Conservation (phyloP, 2,888 invertebrate species). For the Meandrusa payeni region DNA sequence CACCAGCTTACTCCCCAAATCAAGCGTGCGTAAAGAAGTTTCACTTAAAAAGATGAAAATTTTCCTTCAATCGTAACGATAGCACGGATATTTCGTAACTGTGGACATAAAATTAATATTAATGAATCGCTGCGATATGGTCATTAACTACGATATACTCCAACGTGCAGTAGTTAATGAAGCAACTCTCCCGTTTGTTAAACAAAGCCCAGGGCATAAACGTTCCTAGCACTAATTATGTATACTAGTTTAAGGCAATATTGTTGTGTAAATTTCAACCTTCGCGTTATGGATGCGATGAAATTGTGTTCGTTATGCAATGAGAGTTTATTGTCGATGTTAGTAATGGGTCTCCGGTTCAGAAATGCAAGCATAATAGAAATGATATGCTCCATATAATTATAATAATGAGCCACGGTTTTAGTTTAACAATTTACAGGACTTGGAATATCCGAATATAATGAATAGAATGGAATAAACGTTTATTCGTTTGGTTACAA, state of each 20-base stretch:
- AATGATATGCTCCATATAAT: too few relatives aligned
- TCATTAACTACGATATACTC: slow-evolving; percentile 16
- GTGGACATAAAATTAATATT: too few relatives aligned
- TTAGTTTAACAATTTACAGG: too few relatives aligned
- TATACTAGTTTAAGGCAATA: slow-evolving; percentile 6
- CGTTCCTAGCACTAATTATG: slow-evolving; percentile 7
- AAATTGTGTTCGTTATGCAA: slow-evolving; percentile 1
- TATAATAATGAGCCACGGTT: too few relatives aligned
- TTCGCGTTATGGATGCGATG: not conserved
- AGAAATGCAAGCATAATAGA: not conserved
- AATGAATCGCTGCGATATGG: slow-evolving; percentile 1
- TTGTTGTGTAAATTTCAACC: slow-evolving; percentile 7
- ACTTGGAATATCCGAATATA: too few relatives aligned
- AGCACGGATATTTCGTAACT: too few relatives aligned
- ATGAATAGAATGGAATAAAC: too few relatives aligned
- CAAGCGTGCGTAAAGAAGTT: too few relatives aligned
- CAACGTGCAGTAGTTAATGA: slow-evolving; percentile 20
- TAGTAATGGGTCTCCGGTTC: not conserved
- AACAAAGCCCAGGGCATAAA: slow-evolving; percentile 16
- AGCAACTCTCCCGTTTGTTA: slow-evolving; percentile 15
- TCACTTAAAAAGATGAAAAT: too few relatives aligned
- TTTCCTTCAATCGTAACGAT: too few relatives aligned
- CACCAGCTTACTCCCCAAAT: too few relatives aligned
- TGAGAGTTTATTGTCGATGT: slow-evolving; percentile 1
- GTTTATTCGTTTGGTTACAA: too few relatives aligned